Conservation (phyloP, 2,797 vertebrate species). For the Denticeps clupeoides region DNA sequence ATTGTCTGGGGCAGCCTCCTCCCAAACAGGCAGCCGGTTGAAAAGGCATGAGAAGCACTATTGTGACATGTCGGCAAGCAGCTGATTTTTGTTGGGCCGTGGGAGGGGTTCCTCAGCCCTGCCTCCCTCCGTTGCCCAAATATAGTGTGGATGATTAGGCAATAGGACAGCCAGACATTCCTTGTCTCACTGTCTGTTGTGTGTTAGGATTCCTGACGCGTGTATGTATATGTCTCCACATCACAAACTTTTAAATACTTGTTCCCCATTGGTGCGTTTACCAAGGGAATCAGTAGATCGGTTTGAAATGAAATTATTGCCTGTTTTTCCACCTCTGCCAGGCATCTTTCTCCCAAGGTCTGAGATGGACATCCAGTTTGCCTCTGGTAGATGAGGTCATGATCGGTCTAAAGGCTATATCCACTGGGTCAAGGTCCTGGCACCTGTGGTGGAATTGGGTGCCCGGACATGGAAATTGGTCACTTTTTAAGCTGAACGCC, state of each 20-base stretch:
- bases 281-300: no score
- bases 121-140: background rate
- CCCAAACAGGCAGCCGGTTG: constrained; percentile 10
- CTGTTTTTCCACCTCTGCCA: no score
- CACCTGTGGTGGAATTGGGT: constrained; percentile 8
- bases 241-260: no score
- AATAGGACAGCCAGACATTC: background rate
- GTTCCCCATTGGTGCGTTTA: no score
- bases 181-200: background rate
- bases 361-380: no score
- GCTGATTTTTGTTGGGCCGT: constrained; percentile 9
- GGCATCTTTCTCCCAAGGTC: no score
- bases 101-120: background rate
- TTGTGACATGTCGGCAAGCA: constrained; percentile 17
- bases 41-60: constrained; percentile 19
- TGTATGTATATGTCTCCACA: background rate
- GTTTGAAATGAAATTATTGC: no score
- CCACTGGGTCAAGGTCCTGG: constrained; percentile 12
- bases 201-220: background rate
- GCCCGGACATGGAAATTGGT: no score
- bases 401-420: constrained; percentile 17
- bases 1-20: background rate
- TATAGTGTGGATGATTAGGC: background rate
- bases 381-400: constrained; percentile 29
- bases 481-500: constrained; percentile 16